Evolutionary conservation across 2,113 vertebrate species (phyloP).

Genomic region (Hypocryptadius cinnamomeus): DNA sequence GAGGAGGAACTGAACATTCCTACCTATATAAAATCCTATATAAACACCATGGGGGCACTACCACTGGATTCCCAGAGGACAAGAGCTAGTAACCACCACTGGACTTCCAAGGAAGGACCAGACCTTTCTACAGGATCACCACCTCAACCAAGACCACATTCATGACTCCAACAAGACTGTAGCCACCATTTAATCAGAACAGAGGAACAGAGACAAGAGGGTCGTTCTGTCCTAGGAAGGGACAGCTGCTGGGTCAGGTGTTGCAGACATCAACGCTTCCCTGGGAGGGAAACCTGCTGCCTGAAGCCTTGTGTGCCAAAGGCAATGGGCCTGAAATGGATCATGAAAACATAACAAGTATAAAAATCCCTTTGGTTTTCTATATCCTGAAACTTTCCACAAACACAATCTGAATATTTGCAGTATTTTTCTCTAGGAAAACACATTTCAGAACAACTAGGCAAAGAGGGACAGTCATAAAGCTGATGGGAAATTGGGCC

Average conservation of each 20-base stretch:
- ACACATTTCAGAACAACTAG: neutral
- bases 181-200: no score
- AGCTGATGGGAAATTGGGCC: neutral
- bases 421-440: neutral
- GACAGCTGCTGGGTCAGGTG: neutral
- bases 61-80: neutral
- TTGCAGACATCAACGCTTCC: neutral
- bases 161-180: neutral
- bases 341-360: neutral
- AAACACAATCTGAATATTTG: neutral
- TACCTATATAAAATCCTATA: neutral
- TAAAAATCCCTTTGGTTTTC: neutral
- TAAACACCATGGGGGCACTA: neutral
- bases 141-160: neutral
- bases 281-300: neutral
- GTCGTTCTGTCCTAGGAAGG: neutral
- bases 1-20: neutral
- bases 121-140: neutral
- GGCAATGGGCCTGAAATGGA: fast-evolving
- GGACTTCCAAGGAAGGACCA: neutral
- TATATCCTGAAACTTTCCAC: neutral
- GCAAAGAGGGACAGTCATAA: neutral
- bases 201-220: neutral
- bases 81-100: neutral
- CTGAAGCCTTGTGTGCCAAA: neutral